Percentiles rank a stretch among this genome's conserved stretches.
These are phyloP conservation scores for Oreocharis arfaki DNA, from an alignment of 2,113 vertebrate genomes.

Conservation along the genomic window DNA sequence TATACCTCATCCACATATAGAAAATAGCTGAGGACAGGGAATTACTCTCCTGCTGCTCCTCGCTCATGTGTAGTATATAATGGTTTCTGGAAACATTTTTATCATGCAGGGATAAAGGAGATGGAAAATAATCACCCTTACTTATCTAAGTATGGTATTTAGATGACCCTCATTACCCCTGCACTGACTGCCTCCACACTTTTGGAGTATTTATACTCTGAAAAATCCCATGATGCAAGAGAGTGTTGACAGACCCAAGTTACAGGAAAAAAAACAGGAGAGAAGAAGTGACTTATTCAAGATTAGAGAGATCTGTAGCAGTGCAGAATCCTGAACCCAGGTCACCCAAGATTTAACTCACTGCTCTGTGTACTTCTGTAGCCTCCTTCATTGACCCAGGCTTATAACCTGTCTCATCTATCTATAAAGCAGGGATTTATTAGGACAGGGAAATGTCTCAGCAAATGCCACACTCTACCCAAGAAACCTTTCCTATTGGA, in stretches of 20 bases:
- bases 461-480: background rate
- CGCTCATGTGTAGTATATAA: background rate
- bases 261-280: background rate
- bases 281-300: background rate
- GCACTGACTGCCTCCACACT: background rate
- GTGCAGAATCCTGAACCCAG: background rate
- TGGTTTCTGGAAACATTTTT: background rate
- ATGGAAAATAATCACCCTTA: constrained; percentile 28
- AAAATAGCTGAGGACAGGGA: background rate
- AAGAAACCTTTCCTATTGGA: background rate
- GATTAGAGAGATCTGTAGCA: background rate
- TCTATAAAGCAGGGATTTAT: background rate
- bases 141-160: background rate
- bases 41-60: background rate
- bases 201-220: background rate
- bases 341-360: background rate
- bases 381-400: background rate
- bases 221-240: background rate
- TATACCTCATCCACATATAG: background rate
- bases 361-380: background rate
- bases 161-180: background rate
- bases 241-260: background rate
- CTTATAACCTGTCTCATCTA: background rate
- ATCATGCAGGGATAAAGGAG: constrained; percentile 1
- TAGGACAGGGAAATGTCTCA: background rate